Evolutionary conservation across 2,797 vertebrate species (phyloP), one percentile per base, ranked within the genome.

Genomic region (Sebastes dallii): DNA sequence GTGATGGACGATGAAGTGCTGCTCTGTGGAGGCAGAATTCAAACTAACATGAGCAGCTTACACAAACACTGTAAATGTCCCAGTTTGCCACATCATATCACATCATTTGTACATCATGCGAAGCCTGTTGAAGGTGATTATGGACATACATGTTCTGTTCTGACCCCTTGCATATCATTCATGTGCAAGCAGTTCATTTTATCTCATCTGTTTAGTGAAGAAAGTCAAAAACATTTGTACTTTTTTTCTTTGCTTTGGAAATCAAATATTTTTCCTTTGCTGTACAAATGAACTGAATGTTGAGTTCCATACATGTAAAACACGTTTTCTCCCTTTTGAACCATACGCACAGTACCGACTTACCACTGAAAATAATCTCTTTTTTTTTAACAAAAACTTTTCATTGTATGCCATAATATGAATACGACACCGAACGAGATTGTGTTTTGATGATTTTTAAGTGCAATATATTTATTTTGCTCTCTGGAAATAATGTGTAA

Each of bases 401-500:
- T 25, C 39, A 85, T 91, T 94, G 88, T 86, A 74, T 79, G 77
- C 77, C 60, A 67, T 88, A 91, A 94, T 87, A 87, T 94, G 78
- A 84, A 93, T 91, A 95, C 92, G 94, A 94, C 94, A 95, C 92
- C 89, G 90, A 92, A 95, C 60, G 76, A 94, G 85, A 95, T 96
- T 93, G 96, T 96, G 95, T 96, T 97, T 97, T 85, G 68, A 88
- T 91, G 86, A 93, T 96, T 98, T 95, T 97, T 95, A 98, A 97
- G 98, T 99, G 98, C 98, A 99, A 99, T 99, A 99, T 99, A 99
- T 99, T 99, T 99, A 99, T 99, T 99, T 98, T 96, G 91, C 96
- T 96, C 96, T 97, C 96, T 96, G 96, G 96, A 96, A 97, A 96
- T 96, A 95, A 95, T 88, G 96, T 96, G 90, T 96, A 96, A 97